Base-by-base conservation (phyloP, 2,888 invertebrate genomes). In the Platypus cylindrus region DNA sequence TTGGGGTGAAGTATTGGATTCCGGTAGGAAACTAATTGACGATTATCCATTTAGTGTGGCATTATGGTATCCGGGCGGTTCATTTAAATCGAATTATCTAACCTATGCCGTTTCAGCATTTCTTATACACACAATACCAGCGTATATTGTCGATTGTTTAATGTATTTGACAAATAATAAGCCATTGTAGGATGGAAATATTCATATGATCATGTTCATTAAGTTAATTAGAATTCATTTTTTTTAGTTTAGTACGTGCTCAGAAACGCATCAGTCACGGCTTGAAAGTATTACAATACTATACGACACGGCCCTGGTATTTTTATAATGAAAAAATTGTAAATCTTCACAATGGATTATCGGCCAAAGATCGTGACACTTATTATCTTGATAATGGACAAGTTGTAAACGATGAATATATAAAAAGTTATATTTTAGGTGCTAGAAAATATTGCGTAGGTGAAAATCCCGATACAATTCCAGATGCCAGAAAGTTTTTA, bases 1-100 rank as follows among this genome's bases (percentile, higher is more conserved):
- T n/a, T 97, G 95, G 95, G 82, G 81, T 1, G 70, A 78, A 36
- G 77, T 86, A 25, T 66, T 91, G 40, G 74, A 78, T 36, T 67
- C 73, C 37, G 79, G 74, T 16, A 66, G 68, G 1, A 50, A 65
- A 34, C 68, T 71, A 45, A 66, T 77, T 0, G 67, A 74, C 40
- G 71, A 78, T 48, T 76, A 77, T 48, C 87, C 89, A 0, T 75
- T 84, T 54, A 78, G 81, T 36, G 68, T 78, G 8, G 74, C 79
- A 22, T 67, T 86, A 1, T 83, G 89, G 77, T 82, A 79, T 58
- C 82, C 81, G 0, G 78, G 79, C 4, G 86, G 85, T 0, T 72
- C 75, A 1, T 65, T 78, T 1, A 82, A 82, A 52, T 70, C 71
- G 5, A 80, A 70, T 31, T 73, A 72, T 50, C 52, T 75, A 2